phyloP scores from a whole-genome alignment of 2,797 vertebrate genomes.

The Simalia tracyae region DNA sequence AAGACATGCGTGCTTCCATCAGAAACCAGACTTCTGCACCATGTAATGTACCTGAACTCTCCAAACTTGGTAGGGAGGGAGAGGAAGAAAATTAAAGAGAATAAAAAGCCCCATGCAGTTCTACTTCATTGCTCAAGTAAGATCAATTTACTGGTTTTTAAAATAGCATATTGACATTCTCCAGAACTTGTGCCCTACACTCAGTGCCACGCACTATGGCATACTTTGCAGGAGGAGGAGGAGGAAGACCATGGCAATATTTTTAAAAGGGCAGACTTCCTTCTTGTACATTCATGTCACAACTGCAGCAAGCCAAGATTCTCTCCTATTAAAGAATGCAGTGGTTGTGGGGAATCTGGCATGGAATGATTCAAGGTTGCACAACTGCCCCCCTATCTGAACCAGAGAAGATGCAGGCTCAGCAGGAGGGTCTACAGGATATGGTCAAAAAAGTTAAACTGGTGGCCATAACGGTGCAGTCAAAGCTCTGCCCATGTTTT shows the following conservation, averaged over 20 bases:
- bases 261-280: constrained; percentile 31
- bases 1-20: background rate
- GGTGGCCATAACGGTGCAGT: too few species aligned
- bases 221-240: background rate
- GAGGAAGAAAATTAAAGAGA: background rate
- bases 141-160: background rate
- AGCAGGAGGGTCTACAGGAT: too few species aligned
- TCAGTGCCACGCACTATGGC: too few species aligned
- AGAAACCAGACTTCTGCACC: background rate
- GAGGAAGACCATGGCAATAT: too few species aligned
- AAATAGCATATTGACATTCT: background rate
- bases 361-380: constrained; percentile 14
- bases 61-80: background rate
- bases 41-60: background rate
- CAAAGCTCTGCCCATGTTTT: too few species aligned
- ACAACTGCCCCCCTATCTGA: constrained; percentile 52
- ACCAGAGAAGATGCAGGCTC: constrained; percentile 48
- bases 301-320: constrained; percentile 63
- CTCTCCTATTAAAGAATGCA: constrained; percentile 68
- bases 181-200: background rate
- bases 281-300: constrained; percentile 10
- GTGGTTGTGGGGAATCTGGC: constrained; percentile 58
- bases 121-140: background rate
- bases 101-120: background rate
- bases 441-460: too few species aligned